Percentiles rank a stretch among this genome's conserved stretches.
phyloP scores from a whole-genome alignment of 1,140 invertebrate genomes.

The Ditylenchus dipsaci region DNA sequence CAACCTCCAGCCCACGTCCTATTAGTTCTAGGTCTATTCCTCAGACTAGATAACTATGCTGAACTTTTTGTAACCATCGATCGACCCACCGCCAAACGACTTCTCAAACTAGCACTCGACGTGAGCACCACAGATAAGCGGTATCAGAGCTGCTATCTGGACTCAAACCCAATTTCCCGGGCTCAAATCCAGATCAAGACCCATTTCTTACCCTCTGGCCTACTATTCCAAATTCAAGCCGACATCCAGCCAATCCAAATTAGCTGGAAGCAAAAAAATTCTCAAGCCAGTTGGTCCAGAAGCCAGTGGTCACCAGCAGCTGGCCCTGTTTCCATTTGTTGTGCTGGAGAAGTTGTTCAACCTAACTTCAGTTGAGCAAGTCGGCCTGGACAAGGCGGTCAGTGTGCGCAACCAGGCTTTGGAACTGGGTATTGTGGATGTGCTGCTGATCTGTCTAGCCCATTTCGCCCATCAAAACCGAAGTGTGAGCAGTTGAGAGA shows the following conservation, averaged over 20 bases:
- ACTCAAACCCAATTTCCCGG: not conserved
- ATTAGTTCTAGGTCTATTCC: conserved; percentile 20
- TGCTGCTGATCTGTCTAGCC: conserved; percentile 29
- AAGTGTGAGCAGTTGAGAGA: not conserved
- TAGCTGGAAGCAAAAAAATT: too few relatives aligned
- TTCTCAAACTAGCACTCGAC: conserved; percentile 23
- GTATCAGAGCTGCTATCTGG: conserved; percentile 15
- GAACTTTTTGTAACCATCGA: conserved; percentile 23
- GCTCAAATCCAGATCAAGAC: too few relatives aligned
- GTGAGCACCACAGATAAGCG: conserved; percentile 2
- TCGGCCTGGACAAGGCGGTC: conserved; percentile 9
- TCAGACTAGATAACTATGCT: conserved; percentile 25
- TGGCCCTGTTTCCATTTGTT: conserved; percentile 30
- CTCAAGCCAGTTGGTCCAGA: not conserved
- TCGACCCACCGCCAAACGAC: conserved; percentile 16
- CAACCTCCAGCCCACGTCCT: conserved; percentile 11
- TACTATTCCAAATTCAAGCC: too few relatives aligned
- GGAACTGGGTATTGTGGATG: conserved; percentile 39
- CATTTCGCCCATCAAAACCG: conserved; percentile 25
- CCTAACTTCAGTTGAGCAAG: not conserved
- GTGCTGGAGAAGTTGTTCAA: conserved; percentile 25
- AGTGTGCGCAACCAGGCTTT: conserved; percentile 24
- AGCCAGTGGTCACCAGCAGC: conserved; percentile 11
- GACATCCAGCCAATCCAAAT: too few relatives aligned
- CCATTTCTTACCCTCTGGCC: too few relatives aligned